These are phyloP conservation scores for Nephrotoma guestfalica DNA, from an alignment of 2,888 invertebrate genomes.

Conservation along the genomic window DNA sequence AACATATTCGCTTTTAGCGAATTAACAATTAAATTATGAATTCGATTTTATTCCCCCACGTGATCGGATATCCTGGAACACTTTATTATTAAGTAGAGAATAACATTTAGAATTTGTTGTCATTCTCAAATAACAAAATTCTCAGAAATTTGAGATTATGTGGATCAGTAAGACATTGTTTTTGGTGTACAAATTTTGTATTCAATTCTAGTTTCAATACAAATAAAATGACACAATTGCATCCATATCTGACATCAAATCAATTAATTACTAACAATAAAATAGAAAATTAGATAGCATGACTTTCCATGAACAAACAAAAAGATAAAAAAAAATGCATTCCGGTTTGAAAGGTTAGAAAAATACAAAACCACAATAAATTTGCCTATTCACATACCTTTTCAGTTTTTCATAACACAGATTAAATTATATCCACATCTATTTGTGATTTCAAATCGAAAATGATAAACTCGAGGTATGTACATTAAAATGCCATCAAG, in stretches of 20 bases:
- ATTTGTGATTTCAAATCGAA: not conserved
- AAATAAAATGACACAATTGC: not conserved
- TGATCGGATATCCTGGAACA: no score
- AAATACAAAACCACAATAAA: not conserved
- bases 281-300: not conserved
- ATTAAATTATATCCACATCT: not conserved
- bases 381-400: not conserved
- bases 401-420: no score
- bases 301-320: not conserved
- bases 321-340: not conserved
- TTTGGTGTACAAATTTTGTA: no score
- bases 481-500: not conserved
- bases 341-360: not conserved
- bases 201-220: no score
- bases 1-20: no score
- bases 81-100: no score
- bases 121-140: no score
- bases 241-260: not conserved
- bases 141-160: no score
- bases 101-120: no score
- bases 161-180: no score
- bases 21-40: no score
- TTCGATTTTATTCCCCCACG: no score
- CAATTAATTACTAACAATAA: not conserved
- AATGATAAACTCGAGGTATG: not conserved